Base-by-base conservation (phyloP, 2,888 invertebrate genomes). In the Camptogramma bilineatum region DNA sequence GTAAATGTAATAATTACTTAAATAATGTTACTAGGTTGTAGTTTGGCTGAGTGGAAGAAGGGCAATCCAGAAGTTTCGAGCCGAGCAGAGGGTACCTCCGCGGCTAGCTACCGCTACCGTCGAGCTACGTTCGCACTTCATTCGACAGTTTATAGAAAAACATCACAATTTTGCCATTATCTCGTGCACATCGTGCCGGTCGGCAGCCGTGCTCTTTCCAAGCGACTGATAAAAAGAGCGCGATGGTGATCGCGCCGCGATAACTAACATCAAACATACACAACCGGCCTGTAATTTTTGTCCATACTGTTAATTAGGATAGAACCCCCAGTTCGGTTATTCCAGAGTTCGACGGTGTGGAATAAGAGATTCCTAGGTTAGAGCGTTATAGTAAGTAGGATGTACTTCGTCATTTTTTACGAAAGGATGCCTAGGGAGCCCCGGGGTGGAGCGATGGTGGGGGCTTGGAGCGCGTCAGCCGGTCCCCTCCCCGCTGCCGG, bases 141-240 rank as follows among this genome's bases (percentile, higher is more conserved):
- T 71, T 74, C 74, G 74, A 77, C 78, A 77, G 70, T 76, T 80
- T 79, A 78, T 84, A 87, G 91, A 90, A 90, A 91, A 92, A 88
- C 86, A 91, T 93, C 92, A 91, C 92, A 93, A 92, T 90, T 92
- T 92, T 87, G 82, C 91, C 91, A 91, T 90, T 90, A 88, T 88
- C 87, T 85, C 80, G 83, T 81, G 81, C 80, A 82, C 80, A 81
- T 80, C 83, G 85, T 80, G 79, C 86, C 60, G 61, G 61, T 56
- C 54, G 57, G 62, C 53, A 18, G 48, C 58, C 70, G 68, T 63
- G 62, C 81, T 86, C 82, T 84, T 85, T 84, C 81, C 76, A 79
- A 68, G 75, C 78, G 85, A 87, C 88, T 86, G 91, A 90, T 91
- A 91, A 88, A 86, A 88, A 85, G 87, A 88, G 86, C 86, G 84